Evolutionary conservation across 1,140 invertebrate genomes (phyloP).

Genomic region (Drosophila kurseongensis): DNA sequence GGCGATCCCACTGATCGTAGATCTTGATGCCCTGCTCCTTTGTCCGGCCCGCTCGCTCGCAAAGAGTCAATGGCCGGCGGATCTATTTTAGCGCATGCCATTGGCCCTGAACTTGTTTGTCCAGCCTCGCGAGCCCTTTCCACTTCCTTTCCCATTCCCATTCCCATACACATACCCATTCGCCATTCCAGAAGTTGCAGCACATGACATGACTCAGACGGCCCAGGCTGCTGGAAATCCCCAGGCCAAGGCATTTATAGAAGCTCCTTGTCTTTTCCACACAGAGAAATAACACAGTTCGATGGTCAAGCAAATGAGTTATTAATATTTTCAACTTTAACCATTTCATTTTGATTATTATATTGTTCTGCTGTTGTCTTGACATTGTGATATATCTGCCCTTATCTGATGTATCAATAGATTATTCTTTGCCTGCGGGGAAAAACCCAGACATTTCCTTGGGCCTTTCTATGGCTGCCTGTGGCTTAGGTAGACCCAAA

Average conservation of each 20-base stretch:
- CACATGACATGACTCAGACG: conserved; percentile 14
- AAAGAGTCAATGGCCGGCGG: conserved; percentile 50
- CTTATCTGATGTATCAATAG: too few species aligned
- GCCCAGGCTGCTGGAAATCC: conserved; percentile 6
- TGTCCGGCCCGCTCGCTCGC: conserved; percentile 13
- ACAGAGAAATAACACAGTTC: neutral
- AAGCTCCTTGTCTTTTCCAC: neutral
- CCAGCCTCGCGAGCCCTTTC: conserved; percentile 10
- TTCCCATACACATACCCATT: too few species aligned
- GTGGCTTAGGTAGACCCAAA: conserved; percentile 3
- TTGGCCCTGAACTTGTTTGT: conserved; percentile 67
- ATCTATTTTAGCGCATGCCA: conserved; percentile 63
- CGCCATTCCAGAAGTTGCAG: conserved; percentile 10
- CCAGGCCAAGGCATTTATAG: neutral
- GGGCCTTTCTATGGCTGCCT: neutral
- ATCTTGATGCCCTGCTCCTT: conserved; percentile 48
- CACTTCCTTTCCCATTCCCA: conserved; percentile 3
- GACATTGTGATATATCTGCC: too few species aligned
- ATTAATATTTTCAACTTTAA: too few species aligned
- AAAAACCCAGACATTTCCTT: conserved; percentile 1
- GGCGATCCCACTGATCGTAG: conserved; percentile 24
- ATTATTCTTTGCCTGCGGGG: neutral
- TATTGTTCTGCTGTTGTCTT: too few species aligned
- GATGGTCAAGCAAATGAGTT: too few species aligned
- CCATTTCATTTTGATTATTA: too few species aligned